phyloP scores from a whole-genome alignment of 1,140 invertebrate genomes.

The Drosophila sproati region DNA sequence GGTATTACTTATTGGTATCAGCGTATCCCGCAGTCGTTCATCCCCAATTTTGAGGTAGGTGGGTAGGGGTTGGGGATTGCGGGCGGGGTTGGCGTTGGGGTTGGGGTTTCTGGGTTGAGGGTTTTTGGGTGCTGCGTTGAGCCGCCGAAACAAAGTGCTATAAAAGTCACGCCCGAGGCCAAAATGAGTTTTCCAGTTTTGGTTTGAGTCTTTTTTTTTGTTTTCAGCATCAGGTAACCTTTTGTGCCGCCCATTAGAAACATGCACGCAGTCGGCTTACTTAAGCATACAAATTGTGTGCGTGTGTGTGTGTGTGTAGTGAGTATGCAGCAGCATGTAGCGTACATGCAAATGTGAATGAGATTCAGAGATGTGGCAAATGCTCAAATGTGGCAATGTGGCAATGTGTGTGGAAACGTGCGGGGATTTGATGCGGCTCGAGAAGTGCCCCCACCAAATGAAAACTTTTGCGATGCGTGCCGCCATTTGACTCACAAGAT shows the following conservation, averaged over 20 bases:
- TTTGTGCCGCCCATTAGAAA: conserved; percentile 82
- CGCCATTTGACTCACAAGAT: conserved; percentile 80
- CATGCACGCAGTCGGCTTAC: conserved; percentile 80
- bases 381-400: conserved; percentile 58
- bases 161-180: conserved; percentile 79
- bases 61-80: no score
- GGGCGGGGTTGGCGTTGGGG: no score
- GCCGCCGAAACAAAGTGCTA: conserved; percentile 71
- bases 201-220: conserved; percentile 41
- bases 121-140: conserved; percentile 1
- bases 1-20: no score
- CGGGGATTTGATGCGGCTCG: conserved; percentile 66
- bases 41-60: no score
- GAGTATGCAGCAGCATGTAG: conserved; percentile 9
- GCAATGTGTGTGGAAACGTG: conserved; percentile 78
- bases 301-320: conserved; percentile 39
- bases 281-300: conserved; percentile 76
- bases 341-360: conserved; percentile 60
- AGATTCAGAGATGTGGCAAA: conserved; percentile 35
- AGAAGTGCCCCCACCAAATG: conserved; percentile 12
- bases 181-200: conserved; percentile 79
- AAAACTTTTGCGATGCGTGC: conserved; percentile 78
- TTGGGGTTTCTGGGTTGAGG: conserved; percentile 5
- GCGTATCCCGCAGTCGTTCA: no score
- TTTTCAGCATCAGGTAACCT: conserved; percentile 79